A percentile compares a stretch with the other conserved stretches of the same genome.
These are phyloP conservation scores for Actinemys pallida DNA, from an alignment of 2,113 vertebrate species.

Conservation along the genomic window DNA sequence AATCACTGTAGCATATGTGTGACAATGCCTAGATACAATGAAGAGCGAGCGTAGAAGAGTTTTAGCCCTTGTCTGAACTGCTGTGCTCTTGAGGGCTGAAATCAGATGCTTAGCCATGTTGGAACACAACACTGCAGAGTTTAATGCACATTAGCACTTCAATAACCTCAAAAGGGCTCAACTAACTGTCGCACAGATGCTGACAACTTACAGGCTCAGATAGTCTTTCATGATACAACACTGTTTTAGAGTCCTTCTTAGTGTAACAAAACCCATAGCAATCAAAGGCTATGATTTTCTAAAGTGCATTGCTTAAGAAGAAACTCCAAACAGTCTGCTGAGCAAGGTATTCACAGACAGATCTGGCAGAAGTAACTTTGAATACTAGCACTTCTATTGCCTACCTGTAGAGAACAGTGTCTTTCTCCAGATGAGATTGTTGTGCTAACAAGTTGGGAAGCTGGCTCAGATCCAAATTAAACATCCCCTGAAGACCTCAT, in stretches of 20 bases:
- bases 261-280: not conserved
- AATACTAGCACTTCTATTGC: constrained; percentile 6
- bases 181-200: not conserved
- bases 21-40: not conserved
- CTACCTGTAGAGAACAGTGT: constrained; percentile 4
- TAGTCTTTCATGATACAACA: not conserved
- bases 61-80: not conserved
- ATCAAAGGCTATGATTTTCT: constrained; percentile 16
- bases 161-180: not conserved
- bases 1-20: not conserved
- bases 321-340: not conserved
- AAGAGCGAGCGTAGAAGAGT: not conserved
- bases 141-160: not conserved
- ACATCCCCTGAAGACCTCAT: not conserved
- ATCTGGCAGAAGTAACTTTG: constrained; percentile 4
- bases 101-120: not conserved
- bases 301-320: not conserved
- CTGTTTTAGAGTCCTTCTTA: not conserved
- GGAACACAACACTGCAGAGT: not conserved
- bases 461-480: constrained; percentile 40
- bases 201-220: not conserved
- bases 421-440: not conserved
- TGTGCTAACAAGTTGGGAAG: not conserved
- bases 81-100: not conserved
- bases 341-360: not conserved